phyloP scores from a whole-genome alignment of 2,113 vertebrate genomes.

The Rana temporaria region DNA sequence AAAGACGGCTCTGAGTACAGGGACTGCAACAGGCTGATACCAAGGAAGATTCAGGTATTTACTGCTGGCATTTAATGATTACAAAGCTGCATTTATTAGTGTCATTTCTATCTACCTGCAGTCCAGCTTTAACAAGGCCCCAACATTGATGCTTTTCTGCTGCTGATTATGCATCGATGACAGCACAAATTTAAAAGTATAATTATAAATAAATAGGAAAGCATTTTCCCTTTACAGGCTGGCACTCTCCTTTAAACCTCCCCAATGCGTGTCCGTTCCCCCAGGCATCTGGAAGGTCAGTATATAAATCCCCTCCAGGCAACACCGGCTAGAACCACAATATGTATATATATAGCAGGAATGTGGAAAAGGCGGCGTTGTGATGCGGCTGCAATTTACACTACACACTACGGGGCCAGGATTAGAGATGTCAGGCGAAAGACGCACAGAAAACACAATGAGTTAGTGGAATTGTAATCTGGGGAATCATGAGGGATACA shows the following conservation, averaged over 20 bases:
- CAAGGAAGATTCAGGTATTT: no score
- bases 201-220: background rate
- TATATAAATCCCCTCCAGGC: slow-evolving; percentile 61
- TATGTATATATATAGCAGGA: slow-evolving; percentile 79
- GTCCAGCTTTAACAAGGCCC: no score
- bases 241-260: background rate
- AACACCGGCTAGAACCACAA: slow-evolving; percentile 71
- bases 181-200: no score
- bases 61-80: no score
- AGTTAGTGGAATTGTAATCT: background rate
- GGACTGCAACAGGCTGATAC: no score
- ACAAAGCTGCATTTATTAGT: no score
- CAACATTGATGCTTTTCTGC: no score
- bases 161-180: no score
- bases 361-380: slow-evolving; percentile 61
- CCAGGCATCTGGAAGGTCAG: background rate
- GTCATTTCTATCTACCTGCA: no score
- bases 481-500: background rate
- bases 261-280: background rate
- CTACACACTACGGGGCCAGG: background rate
- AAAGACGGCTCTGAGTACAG: no score
- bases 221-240: background rate
- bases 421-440: slow-evolving; percentile 23
- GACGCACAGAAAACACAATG: background rate
- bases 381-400: slow-evolving; percentile 72